Evolutionary conservation across 2,113 vertebrate genomes (phyloP), one percentile per base, ranked within the genome.

Genomic region (Pungitius pungitius): DNA sequence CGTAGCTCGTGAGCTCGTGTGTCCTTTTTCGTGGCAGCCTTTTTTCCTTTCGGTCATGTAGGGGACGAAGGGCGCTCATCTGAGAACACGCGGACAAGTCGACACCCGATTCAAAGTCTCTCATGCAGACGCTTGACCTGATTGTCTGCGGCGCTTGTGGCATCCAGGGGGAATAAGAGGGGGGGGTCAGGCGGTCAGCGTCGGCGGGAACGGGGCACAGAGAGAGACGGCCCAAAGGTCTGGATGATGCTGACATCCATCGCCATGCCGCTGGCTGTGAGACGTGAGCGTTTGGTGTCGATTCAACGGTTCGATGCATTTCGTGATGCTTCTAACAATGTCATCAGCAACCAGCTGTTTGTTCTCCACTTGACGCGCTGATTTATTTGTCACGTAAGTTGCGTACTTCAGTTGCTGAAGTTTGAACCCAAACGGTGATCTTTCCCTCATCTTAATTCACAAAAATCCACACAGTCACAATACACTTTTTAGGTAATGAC

Each of bases 121-220:
- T 71, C 51, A 39, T n/a, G 27, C 55, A 24, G 66, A 60, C 4
- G 42, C n/a, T 39, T 58, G 77, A 81, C 77, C 49, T n/a, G 69
- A 63, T 84, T 77, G 62, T 77, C 71, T 26, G 59, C 11, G 20
- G 71, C 43, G 17, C 81, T 63, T 77, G 81, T 83, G 79, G 78
- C 78, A 56, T 57, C 65, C 45, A 1, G 49, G 15, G 51, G 60
- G 78, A 0, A 1, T 59, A 4, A 55, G 65, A 49, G 7, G 33
- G 51, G 22, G 49, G 78, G 56, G 70, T 30, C 24, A 8, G 83
- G 77, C 76, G 75, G 85, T 85, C 76, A 82, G 7, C 12, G 47
- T 68, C 30, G 33, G 33, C 5, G 33, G 33, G 5, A 35, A 6
- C 5, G 5, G 33, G 33, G 30, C 30, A 30, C n/a, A n/a, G 30